Percentiles rank a stretch among this genome's conserved stretches.
phyloP scores from a whole-genome alignment of 2,113 vertebrate species.

The Oryzias melastigma region DNA sequence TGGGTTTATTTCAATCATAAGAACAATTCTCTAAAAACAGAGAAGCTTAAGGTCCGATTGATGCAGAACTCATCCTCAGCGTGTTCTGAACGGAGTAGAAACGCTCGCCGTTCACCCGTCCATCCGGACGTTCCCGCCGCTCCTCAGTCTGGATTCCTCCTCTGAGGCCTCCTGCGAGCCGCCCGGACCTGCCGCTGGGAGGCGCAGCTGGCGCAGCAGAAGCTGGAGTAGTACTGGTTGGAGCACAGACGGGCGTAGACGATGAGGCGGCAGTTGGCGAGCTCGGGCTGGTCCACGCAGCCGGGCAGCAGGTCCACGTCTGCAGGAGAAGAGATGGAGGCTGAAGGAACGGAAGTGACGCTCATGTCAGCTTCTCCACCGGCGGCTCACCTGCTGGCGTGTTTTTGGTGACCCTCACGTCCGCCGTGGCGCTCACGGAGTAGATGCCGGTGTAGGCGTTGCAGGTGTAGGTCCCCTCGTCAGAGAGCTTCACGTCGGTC shows the following conservation, averaged over 20 bases:
- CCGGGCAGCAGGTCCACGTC: slow-evolving; percentile 54
- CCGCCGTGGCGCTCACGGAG: slow-evolving; percentile 88
- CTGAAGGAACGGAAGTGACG: too few relatives aligned
- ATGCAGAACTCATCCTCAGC: slow-evolving; percentile 39
- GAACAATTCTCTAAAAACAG: slow-evolving; percentile 55
- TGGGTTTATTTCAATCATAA: neutral
- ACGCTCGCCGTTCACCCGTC: too few relatives aligned
- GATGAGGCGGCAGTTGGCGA: slow-evolving; percentile 93
- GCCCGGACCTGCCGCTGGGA: slow-evolving; percentile 36
- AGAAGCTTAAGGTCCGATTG: slow-evolving; percentile 39
- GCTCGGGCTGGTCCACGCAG: slow-evolving; percentile 88
- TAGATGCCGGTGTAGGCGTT: slow-evolving; percentile 88
- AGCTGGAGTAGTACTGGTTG: slow-evolving; percentile 89
- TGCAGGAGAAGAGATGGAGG: neutral
- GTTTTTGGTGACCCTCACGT: slow-evolving; percentile 81
- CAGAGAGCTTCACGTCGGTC: slow-evolving; percentile 74
- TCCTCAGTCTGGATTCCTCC: neutral
- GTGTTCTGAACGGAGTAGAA: too few relatives aligned
- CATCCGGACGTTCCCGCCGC: neutral
- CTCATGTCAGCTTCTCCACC: too few relatives aligned
- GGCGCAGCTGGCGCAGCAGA: slow-evolving; percentile 94
- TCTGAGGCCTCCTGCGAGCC: slow-evolving; percentile 22
- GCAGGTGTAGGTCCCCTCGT: slow-evolving; percentile 92
- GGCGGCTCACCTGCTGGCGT: slow-evolving; percentile 50
- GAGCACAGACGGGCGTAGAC: slow-evolving; percentile 88